These are phyloP conservation scores for Onychostoma macrolepis DNA, from an alignment of 2,113 vertebrate species.

Conservation along the genomic window DNA sequence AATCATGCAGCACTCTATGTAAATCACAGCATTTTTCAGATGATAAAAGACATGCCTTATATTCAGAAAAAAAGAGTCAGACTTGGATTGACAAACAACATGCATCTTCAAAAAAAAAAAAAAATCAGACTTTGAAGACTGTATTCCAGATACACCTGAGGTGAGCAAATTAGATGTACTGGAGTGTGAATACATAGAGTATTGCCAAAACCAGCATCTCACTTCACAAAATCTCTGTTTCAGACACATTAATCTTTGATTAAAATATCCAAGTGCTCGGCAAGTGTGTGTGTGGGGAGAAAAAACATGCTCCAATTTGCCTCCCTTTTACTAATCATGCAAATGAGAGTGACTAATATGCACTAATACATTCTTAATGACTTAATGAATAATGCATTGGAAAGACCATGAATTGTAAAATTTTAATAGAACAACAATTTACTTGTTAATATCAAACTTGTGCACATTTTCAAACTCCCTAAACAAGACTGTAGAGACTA, in stretches of 20 bases:
- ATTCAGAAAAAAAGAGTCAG: not conserved
- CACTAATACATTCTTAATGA: conserved; percentile 25
- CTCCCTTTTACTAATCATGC: conserved; percentile 33
- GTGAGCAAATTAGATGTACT: not conserved
- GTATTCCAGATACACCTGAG: not conserved
- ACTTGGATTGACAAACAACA: not conserved
- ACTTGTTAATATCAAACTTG: conserved; percentile 27
- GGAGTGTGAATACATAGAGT: not conserved
- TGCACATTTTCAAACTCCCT: conserved; percentile 8
- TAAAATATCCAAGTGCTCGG: conserved; percentile 16
- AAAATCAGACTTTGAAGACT: not conserved
- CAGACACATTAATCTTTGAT: conserved; percentile 10
- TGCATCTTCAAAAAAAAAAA: not conserved
- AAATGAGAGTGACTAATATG: conserved; percentile 33
- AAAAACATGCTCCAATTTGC: conserved; percentile 8
- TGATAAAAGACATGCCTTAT: not conserved
- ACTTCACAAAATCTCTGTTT: conserved; percentile 1
- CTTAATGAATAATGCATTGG: conserved; percentile 33
- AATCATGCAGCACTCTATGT: not conserved
- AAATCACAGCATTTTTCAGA: not conserved
- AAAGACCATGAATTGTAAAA: conserved; percentile 4
- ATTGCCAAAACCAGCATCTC: not conserved
- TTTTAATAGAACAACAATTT: conserved; percentile 24
- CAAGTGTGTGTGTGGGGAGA: not conserved
- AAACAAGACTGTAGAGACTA: not conserved